Evolutionary conservation across 2,113 vertebrate genomes (phyloP), one percentile per base, ranked within the genome.

Genomic region (Myocastor coypus): DNA sequence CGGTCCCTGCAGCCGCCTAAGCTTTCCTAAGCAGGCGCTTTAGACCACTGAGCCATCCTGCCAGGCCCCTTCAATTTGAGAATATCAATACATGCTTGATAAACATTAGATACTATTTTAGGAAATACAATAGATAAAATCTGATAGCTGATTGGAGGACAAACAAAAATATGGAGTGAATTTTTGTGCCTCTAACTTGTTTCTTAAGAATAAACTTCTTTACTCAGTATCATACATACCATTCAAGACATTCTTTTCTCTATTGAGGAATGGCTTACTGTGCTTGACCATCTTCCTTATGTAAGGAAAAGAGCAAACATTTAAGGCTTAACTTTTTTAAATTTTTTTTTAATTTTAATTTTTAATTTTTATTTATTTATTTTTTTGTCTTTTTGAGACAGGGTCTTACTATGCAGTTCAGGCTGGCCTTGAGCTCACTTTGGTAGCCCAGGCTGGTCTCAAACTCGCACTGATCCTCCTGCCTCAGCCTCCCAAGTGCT

Each of bases 281-380:
- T 85, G 37, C 32, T 88, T 81, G 59, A 50, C n/a, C 22, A 50
- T 71, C 50, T 87, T 83, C 46, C 73, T 83, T 82, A 83, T n/a
- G 30, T 80, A 63, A 16, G 13, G 12, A 86, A 46, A 87, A 95
- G 93, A 88, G 34, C 84, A 71, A 55, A 66, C 52, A 57, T 89
- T 81, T 83, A 61, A 94, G 55, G 37, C 81, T 92, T 68, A 57
- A 64, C n/a, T n/a, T n/a, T n/a, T n/a, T n/a, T n/a, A n/a, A n/a
- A n/a, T n/a, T n/a, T n/a, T n/a, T n/a, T n/a, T n/a, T n/a, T n/a
- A n/a, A n/a, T n/a, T n/a, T n/a, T n/a, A n/a, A n/a, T n/a, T n/a
- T n/a, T n/a, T n/a, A n/a, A n/a, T n/a, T n/a, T n/a, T n/a, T n/a
- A n/a, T n/a, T n/a, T n/a, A n/a, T n/a, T n/a, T n/a, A n/a, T n/a